Evolutionary conservation across 2,113 vertebrate genomes (phyloP).

Genomic region (Uropsilus gracilis): DNA sequence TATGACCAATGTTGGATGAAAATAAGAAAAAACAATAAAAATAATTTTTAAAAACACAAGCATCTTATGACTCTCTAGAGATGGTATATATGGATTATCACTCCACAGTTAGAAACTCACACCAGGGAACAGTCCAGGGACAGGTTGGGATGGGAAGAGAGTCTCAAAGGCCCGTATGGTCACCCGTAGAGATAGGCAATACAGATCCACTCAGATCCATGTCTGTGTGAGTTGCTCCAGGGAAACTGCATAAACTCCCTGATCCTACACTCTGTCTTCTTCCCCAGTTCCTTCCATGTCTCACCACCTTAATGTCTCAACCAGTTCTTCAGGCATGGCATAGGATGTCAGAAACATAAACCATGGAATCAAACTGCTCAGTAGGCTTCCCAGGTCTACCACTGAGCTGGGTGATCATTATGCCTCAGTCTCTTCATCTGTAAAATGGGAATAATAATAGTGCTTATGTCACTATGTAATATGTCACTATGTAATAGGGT

Average conservation of each 20-base stretch:
- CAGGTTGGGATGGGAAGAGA: not conserved
- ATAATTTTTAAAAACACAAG: no score
- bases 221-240: not conserved
- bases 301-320: not conserved
- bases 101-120: not conserved
- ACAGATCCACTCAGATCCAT: fast-evolving
- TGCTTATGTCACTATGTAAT: not conserved
- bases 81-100: not conserved
- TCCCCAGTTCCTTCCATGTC: not conserved
- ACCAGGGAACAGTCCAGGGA: not conserved
- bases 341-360: not conserved
- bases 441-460: not conserved
- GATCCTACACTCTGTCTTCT: not conserved
- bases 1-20: no score
- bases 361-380: not conserved
- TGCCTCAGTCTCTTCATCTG: not conserved
- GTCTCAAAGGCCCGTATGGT: no score
- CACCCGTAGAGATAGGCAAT: not conserved
- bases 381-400: not conserved
- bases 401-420: not conserved
- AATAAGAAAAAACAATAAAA: no score
- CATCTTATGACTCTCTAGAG: not conserved
- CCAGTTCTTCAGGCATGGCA: fast-evolving
- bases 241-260: not conserved
- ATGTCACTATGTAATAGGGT: no score